Evolutionary conservation across 2,797 vertebrate genomes (phyloP).

Genomic region (Ctenopoma multispine): DNA sequence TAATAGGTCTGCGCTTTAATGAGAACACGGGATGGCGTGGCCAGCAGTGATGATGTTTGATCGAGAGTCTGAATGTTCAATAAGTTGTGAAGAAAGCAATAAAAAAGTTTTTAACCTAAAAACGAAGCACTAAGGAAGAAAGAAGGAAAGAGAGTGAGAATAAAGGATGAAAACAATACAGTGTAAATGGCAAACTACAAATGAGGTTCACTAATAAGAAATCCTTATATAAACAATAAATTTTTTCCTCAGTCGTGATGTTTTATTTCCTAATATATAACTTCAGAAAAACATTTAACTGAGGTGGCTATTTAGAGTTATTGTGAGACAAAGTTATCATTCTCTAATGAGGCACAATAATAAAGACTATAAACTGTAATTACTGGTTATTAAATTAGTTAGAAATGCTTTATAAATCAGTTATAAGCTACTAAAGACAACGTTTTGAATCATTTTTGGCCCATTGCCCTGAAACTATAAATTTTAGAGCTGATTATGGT

Average conservation of each 20-base stretch:
- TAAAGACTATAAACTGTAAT: too few relatives aligned
- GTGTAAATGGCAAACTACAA: background rate
- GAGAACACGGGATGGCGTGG: conserved; percentile 38
- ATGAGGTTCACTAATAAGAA: background rate
- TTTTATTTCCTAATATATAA: background rate
- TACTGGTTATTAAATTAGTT: background rate
- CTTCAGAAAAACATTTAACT: too few relatives aligned
- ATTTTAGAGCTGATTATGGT: too few relatives aligned
- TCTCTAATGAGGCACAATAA: too few relatives aligned
- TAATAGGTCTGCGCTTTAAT: conserved; percentile 60
- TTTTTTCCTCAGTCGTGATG: too few relatives aligned
- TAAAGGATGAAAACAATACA: background rate
- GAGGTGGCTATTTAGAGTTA: too few relatives aligned
- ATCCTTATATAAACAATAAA: too few relatives aligned
- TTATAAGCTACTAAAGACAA: background rate
- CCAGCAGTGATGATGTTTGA: conserved; percentile 27
- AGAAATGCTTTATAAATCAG: background rate
- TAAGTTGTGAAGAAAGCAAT: conserved; percentile 15
- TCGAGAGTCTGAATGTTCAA: conserved; percentile 21
- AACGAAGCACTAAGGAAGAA: conserved; percentile 10
- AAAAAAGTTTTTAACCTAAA: background rate
- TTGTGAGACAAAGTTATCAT: too few relatives aligned
- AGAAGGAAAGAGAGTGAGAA: background rate
- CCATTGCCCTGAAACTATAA: background rate
- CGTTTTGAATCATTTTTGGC: background rate